Percentiles rank a stretch among this genome's conserved stretches.
Conservation (phyloP, 2,797 vertebrate genomes). For the Bradypodion pumilum region DNA sequence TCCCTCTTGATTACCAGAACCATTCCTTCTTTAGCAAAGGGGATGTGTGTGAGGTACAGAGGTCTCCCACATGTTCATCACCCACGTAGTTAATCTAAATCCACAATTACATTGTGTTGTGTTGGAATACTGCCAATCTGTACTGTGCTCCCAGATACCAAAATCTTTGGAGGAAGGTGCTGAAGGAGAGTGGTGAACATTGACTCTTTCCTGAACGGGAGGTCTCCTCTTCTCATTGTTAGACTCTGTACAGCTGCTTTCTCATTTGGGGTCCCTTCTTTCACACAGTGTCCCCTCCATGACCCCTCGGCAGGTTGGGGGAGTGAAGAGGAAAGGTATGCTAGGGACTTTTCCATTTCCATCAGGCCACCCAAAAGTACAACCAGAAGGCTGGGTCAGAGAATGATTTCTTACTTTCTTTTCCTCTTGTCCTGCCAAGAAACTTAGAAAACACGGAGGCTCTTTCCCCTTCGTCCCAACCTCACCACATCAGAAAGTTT, state of each 20-base stretch:
- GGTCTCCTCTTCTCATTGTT: constrained; percentile 19
- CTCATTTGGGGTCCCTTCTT: constrained; percentile 28
- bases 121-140: not conserved
- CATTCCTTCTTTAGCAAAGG: not conserved
- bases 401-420: constrained; percentile 53
- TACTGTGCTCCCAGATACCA: not conserved
- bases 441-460: constrained; percentile 50
- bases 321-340: constrained; percentile 45
- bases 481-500: constrained; percentile 26
- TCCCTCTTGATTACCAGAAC: not conserved
- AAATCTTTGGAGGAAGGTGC: not conserved
- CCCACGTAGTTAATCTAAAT: not conserved
- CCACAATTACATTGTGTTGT: not conserved
- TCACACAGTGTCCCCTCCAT: constrained; percentile 24
- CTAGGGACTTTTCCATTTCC: constrained; percentile 51
- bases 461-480: constrained; percentile 3
- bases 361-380: constrained; percentile 63
- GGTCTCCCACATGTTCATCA: not conserved
- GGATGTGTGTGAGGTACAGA: not conserved
- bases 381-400: constrained; percentile 48
- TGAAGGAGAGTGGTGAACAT: not conserved
- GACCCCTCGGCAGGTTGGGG: constrained; percentile 48
- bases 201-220: constrained; percentile 15
- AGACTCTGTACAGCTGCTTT: constrained; percentile 13
- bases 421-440: constrained; percentile 56